Conservation (phyloP, 2,113 vertebrate species). For the Ramphastos sulfuratus region DNA sequence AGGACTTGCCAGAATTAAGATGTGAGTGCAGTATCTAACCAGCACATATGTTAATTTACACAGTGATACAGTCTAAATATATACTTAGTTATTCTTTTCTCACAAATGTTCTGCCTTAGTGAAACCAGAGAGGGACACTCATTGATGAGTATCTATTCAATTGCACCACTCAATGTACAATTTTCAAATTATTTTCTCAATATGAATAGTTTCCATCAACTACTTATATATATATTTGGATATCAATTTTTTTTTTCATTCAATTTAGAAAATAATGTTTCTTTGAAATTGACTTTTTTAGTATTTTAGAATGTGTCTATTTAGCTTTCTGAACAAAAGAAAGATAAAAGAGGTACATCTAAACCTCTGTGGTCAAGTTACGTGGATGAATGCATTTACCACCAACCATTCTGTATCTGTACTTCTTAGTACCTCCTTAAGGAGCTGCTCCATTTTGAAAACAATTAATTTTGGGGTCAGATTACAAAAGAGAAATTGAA, state of each 20-base stretch:
- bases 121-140: background rate
- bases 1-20: background rate
- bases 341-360: background rate
- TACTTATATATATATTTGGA: background rate
- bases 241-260: background rate
- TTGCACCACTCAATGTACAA: background rate
- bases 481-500: background rate
- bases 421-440: background rate
- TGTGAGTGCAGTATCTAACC: background rate
- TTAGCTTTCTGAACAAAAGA: background rate
- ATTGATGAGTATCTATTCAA: background rate
- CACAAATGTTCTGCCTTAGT: background rate
- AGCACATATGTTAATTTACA: background rate
- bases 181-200: background rate
- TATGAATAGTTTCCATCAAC: background rate
- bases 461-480: background rate
- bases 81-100: background rate
- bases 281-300: background rate
- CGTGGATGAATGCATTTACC: background rate
- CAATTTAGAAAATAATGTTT: background rate
- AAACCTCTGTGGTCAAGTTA: background rate
- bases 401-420: background rate
- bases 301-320: background rate
- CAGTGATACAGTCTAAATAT: background rate
- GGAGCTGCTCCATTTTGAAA: background rate